Conservation (phyloP, 35 echinoderm and acorn worm genomes). For the Ophioderma brevispina region DNA sequence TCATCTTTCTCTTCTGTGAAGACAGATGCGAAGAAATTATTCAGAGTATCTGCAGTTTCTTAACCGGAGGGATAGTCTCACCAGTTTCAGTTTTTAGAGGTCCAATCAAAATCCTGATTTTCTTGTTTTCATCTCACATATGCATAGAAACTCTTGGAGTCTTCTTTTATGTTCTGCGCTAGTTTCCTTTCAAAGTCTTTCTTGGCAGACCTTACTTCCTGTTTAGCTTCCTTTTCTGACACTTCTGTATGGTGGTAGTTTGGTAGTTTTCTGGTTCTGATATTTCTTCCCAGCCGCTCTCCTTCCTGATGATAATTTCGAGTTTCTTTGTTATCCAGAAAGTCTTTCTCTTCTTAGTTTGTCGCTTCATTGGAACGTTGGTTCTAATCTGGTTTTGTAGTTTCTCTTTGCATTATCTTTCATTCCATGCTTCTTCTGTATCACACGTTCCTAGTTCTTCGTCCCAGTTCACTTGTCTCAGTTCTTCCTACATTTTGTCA, state of each 20-base stretch:
- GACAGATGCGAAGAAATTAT: no score
- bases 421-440: neutral
- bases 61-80: neutral
- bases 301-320: neutral
- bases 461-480: no score
- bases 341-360: neutral
- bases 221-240: neutral
- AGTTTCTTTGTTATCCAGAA: neutral
- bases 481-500: neutral
- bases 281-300: neutral
- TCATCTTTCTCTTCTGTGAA: no score
- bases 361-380: neutral
- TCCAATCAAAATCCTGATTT: neutral
- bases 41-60: neutral
- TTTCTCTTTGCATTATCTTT: no score
- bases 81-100: no score
- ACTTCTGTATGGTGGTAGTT: neutral
- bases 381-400: neutral
- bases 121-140: neutral
- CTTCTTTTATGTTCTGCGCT: no score
- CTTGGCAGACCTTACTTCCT: no score
- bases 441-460: neutral
- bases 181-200: no score
- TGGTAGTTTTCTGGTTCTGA: neutral
- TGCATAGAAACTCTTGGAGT: no score